These are phyloP conservation scores for Caenorhabditis angaria DNA, from an alignment of 2,888 invertebrate genomes.

Conservation along the genomic window DNA sequence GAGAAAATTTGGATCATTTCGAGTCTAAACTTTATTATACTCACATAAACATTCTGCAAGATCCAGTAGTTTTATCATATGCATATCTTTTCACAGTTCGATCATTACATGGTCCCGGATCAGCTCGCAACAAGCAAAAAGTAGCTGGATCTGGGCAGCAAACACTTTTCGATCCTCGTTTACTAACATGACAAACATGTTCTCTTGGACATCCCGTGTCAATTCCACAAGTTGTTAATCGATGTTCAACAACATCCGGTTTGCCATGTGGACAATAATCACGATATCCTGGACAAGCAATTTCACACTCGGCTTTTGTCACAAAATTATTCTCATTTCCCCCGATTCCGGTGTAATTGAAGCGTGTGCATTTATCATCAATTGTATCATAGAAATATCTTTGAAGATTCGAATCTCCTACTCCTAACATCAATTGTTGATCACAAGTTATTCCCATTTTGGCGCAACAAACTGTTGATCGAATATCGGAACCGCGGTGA, in stretches of 20 bases:
- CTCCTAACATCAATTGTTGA: slow-evolving; percentile 61
- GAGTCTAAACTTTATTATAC: slow-evolving; percentile 8
- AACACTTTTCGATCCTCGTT: slow-evolving; percentile 56
- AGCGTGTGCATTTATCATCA: slow-evolving; percentile 54
- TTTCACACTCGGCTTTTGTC: slow-evolving; percentile 59
- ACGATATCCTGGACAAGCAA: slow-evolving; percentile 55
- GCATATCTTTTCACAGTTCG: slow-evolving; percentile 55
- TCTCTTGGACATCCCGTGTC: slow-evolving; percentile 58
- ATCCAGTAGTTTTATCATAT: slow-evolving; percentile 54
- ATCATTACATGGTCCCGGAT: slow-evolving; percentile 61
- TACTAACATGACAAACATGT: slow-evolving; percentile 66
- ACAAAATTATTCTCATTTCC: slow-evolving; percentile 70
- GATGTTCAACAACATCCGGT: slow-evolving; percentile 47
- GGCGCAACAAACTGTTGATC: slow-evolving; percentile 60
- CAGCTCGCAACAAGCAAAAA: slow-evolving; percentile 62
- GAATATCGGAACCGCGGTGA: slow-evolving; percentile 49
- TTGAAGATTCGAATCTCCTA: slow-evolving; percentile 52
- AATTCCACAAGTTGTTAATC: slow-evolving; percentile 60
- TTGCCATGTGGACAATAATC: slow-evolving; percentile 67
- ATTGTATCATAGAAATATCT: slow-evolving; percentile 63
- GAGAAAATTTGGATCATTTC: background rate
- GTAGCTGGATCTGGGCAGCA: slow-evolving; percentile 67
- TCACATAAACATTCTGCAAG: slow-evolving; percentile 56
- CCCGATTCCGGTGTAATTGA: slow-evolving; percentile 62
- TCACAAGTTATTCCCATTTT: slow-evolving; percentile 62